A percentile compares a stretch with the other conserved stretches of the same genome.
Conservation (phyloP, 2,888 invertebrate species). For the Shargacucullia verbasci region DNA sequence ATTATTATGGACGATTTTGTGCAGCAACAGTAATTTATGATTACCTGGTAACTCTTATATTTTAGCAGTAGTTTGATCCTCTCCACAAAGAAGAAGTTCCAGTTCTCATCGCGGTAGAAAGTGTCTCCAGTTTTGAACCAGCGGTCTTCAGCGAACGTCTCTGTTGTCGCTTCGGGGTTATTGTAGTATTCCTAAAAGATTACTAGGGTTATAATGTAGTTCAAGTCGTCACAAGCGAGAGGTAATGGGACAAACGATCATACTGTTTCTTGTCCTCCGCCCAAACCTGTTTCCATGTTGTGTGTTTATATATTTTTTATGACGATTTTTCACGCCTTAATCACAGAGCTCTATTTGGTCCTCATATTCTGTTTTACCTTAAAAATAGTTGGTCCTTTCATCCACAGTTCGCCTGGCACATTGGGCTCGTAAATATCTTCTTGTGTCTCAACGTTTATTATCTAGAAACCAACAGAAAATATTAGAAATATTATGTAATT, state of each 20-base stretch:
- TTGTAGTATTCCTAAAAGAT: slow-evolving; percentile 78
- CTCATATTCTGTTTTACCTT: slow-evolving; percentile 65
- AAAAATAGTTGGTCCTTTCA: slow-evolving; percentile 82
- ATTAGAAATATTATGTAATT: no score
- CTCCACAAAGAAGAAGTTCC: slow-evolving; percentile 84
- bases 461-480: slow-evolving; percentile 68
- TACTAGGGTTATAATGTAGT: no score
- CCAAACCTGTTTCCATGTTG: no score
- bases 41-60: slow-evolving; percentile 84
- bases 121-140: slow-evolving; percentile 88
- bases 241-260: no score
- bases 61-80: slow-evolving; percentile 87
- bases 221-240: no score
- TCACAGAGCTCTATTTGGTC: neutral
- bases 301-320: no score
- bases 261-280: no score
- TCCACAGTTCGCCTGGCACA: slow-evolving; percentile 83
- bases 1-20: no score
- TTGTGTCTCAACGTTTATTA: slow-evolving; percentile 79
- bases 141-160: slow-evolving; percentile 77
- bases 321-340: no score
- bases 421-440: slow-evolving; percentile 80
- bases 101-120: slow-evolving; percentile 83
- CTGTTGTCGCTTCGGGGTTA: slow-evolving; percentile 75
- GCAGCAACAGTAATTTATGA: no score